Evolutionary conservation across 2,113 vertebrate species (phyloP).

Genomic region (Okapia johnstoni): DNA sequence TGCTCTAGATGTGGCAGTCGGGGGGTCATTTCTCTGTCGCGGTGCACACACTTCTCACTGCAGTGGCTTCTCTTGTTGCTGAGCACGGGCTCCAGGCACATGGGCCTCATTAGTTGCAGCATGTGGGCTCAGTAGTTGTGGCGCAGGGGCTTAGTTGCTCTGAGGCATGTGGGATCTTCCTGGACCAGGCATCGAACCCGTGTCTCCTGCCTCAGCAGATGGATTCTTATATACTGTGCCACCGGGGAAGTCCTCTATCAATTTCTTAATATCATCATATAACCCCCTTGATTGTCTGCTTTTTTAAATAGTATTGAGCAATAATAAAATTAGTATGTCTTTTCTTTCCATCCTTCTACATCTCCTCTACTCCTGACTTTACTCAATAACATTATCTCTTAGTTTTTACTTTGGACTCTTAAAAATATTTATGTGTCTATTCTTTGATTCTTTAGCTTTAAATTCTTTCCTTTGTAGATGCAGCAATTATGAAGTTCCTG

Average conservation of each 20-base stretch:
- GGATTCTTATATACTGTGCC: neutral
- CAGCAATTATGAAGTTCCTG: neutral
- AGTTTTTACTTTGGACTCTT: neutral
- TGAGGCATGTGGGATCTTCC: fast-evolving
- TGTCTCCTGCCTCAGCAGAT: neutral
- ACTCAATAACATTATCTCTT: neutral
- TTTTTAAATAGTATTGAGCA: neutral
- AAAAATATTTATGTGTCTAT: neutral
- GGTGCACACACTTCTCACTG: neutral
- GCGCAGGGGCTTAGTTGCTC: fast-evolving
- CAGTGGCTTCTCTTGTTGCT: fast-evolving
- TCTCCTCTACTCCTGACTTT: neutral
- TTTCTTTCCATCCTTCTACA: neutral
- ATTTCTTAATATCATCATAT: neutral
- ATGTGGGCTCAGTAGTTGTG: neutral
- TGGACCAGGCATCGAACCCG: neutral
- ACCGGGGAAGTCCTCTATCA: neutral
- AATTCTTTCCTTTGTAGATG: neutral
- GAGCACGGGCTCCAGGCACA: neutral
- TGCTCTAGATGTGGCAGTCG: neutral
- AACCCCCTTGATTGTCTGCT: neutral
- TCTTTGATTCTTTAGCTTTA: neutral
- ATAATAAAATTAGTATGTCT: neutral
- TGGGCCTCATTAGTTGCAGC: fast-evolving
- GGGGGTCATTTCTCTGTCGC: neutral